Conservation (phyloP, 1,140 invertebrate genomes). For the Danaus plexippus region DNA sequence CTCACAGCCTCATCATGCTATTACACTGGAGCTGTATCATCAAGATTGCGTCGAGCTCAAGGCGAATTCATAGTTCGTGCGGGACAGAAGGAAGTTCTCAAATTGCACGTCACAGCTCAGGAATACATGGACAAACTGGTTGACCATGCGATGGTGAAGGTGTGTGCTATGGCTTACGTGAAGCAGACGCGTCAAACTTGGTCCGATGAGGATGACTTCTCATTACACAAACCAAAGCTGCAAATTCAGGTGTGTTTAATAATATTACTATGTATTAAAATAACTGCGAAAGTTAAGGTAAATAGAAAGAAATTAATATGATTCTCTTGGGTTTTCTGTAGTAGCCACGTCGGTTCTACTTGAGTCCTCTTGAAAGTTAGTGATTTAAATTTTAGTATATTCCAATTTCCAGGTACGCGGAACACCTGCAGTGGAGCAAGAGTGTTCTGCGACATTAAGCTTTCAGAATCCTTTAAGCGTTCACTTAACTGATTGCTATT, state of each 20-base stretch:
- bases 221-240: slow-evolving; percentile 75
- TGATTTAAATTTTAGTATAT: too few relatives aligned
- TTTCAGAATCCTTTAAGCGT: slow-evolving; percentile 79
- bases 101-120: slow-evolving; percentile 69
- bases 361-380: too few relatives aligned
- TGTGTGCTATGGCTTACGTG: slow-evolving; percentile 78
- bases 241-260: slow-evolving; percentile 59
- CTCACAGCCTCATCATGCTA: slow-evolving; percentile 76
- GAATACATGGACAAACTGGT: slow-evolving; percentile 80
- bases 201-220: slow-evolving; percentile 81
- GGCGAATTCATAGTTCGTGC: slow-evolving; percentile 74
- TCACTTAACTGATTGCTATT: slow-evolving; percentile 75
- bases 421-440: slow-evolving; percentile 60
- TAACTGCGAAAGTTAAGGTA: too few relatives aligned
- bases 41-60: slow-evolving; percentile 76
- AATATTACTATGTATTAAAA: neutral
- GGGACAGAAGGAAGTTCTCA: slow-evolving; percentile 71
- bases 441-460: slow-evolving; percentile 69
- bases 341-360: too few relatives aligned
- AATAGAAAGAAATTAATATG: too few relatives aligned
- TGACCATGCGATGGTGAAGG: slow-evolving; percentile 79
- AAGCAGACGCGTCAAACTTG: slow-evolving; percentile 79
- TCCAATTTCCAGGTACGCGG: slow-evolving; percentile 64
- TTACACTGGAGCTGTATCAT: slow-evolving; percentile 79
- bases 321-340: too few relatives aligned